These are phyloP conservation scores for Pristiophorus japonicus DNA, from an alignment of 2,113 vertebrate genomes.

Conservation along the genomic window DNA sequence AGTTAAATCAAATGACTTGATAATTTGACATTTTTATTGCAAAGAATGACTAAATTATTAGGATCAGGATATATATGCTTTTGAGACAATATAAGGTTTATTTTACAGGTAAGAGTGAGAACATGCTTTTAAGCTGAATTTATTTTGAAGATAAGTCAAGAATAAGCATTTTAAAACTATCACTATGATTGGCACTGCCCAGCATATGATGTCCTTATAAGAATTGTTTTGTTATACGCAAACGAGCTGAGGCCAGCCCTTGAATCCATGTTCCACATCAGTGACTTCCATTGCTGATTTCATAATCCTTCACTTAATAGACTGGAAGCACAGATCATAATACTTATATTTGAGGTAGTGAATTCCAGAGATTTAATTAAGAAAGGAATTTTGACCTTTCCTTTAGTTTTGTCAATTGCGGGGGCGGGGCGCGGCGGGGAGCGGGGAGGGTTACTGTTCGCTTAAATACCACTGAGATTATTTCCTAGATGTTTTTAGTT, in stretches of 20 bases:
- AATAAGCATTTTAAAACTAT: background rate
- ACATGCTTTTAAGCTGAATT: background rate
- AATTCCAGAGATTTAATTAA: background rate
- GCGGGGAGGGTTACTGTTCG: background rate
- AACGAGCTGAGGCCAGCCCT: background rate
- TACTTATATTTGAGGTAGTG: background rate
- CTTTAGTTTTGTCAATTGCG: background rate
- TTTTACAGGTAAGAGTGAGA: background rate
- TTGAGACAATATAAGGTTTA: background rate
- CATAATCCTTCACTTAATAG: background rate
- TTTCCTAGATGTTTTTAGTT: background rate
- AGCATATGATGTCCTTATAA: background rate
- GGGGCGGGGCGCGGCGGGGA: too few relatives aligned
- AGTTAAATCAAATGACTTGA: background rate
- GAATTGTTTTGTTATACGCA: background rate
- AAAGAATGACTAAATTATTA: background rate
- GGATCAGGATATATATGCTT: background rate
- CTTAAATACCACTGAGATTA: background rate
- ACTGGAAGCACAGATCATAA: background rate
- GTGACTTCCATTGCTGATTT: background rate
- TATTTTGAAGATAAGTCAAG: background rate
- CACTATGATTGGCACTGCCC: background rate
- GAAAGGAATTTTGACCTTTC: constrained; percentile 18
- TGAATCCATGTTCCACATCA: background rate
- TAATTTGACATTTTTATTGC: background rate